Evolutionary conservation across 2,888 invertebrate species (phyloP).

Genomic region (Podabrus alpinus): DNA sequence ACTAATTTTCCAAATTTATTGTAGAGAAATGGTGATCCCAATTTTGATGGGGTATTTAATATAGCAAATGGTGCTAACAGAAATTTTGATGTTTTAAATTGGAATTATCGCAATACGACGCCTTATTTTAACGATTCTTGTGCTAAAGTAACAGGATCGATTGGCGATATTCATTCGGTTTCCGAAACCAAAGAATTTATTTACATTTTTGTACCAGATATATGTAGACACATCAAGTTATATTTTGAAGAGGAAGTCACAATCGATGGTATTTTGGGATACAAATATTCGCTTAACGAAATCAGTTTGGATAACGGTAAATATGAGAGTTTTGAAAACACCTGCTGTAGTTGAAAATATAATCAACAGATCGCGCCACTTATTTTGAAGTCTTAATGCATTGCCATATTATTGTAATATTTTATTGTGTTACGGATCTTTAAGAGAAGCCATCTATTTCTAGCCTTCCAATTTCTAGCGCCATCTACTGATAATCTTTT

Average conservation of each 20-base stretch:
- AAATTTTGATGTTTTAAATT: slow-evolving; percentile 72
- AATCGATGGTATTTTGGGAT: slow-evolving; percentile 65
- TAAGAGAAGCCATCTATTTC: no score
- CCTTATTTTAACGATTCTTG: slow-evolving; percentile 60
- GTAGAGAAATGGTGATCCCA: slow-evolving; percentile 76
- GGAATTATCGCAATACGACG: slow-evolving; percentile 70
- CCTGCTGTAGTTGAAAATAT: no score
- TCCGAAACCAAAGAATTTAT: slow-evolving; percentile 62
- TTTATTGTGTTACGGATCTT: no score
- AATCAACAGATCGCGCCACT: no score
- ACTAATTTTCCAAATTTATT: no score
- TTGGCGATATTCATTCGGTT: slow-evolving; percentile 79
- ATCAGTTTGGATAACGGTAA: slow-evolving; percentile 70
- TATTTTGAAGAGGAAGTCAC: slow-evolving; percentile 64
- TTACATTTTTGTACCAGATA: slow-evolving; percentile 72
- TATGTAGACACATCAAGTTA: slow-evolving; percentile 71
- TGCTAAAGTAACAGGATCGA: slow-evolving; percentile 69
- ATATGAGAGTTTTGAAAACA: no score
- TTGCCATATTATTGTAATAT: no score
- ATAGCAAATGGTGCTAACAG: slow-evolving; percentile 72
- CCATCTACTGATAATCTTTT: no score
- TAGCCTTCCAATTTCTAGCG: no score
- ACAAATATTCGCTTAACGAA: slow-evolving; percentile 67
- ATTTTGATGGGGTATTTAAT: slow-evolving; percentile 75
- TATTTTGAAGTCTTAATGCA: no score